Percentiles rank a stretch among this genome's conserved stretches.
Evolutionary conservation across 2,888 invertebrate species (phyloP).

Genomic region (Atethmia centrago): DNA sequence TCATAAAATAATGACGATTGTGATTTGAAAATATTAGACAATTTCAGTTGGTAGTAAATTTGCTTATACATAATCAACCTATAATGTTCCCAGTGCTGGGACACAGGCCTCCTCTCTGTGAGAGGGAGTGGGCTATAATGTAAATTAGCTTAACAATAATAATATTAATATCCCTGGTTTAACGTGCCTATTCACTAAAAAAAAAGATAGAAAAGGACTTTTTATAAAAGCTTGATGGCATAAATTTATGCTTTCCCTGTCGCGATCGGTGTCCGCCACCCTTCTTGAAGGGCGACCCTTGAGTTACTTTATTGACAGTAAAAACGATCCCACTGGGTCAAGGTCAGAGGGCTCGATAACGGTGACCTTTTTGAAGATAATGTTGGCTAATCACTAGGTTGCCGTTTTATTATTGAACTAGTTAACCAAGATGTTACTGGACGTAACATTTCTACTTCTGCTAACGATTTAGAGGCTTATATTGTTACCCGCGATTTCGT

Average conservation of each 20-base stretch:
- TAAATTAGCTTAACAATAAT: not conserved
- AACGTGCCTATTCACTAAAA: not conserved
- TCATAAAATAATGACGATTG: not conserved
- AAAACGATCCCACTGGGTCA: constrained; percentile 45
- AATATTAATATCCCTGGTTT: not conserved
- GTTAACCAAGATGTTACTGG: not conserved
- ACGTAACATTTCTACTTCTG: too few species aligned
- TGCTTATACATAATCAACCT: too few species aligned
- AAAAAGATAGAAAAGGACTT: not conserved
- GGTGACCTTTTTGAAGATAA: constrained; percentile 15
- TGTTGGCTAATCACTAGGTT: not conserved
- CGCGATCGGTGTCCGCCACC: constrained; percentile 33
- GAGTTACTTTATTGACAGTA: constrained; percentile 68
- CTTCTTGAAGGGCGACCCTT: constrained; percentile 59
- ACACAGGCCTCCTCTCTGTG: too few species aligned
- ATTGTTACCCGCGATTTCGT: too few species aligned
- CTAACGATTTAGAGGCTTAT: too few species aligned
- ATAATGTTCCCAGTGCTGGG: too few species aligned
- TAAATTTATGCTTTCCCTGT: constrained; percentile 34
- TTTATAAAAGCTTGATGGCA: constrained; percentile 16
- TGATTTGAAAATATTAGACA: not conserved
- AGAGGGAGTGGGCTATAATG: too few species aligned
- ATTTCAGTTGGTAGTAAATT: not conserved
- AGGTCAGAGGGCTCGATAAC: constrained; percentile 34
- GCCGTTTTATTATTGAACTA: not conserved